Evolutionary conservation across 2,113 vertebrate species (phyloP), one percentile per base, ranked within the genome.

Genomic region (Noctilio leporinus): DNA sequence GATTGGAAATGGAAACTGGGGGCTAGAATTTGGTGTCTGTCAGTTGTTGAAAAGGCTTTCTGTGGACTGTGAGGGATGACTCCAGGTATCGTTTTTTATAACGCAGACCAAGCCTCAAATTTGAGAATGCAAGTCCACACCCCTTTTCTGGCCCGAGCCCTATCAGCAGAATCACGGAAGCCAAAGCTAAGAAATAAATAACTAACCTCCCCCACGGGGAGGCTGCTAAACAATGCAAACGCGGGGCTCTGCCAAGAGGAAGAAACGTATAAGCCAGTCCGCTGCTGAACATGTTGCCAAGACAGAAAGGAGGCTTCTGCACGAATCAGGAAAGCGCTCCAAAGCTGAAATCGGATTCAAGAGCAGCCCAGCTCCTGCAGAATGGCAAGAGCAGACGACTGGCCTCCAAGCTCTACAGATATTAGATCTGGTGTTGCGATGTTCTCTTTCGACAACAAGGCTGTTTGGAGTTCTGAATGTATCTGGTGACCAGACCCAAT

Each of bases 161-260:
- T 72, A 95, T 96, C 95, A 94, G 67, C 75, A 94, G 93, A 89
- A 85, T 91, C 88, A 70, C 53, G 64, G 47, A 40, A 77, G 0
- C 0, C 35, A 81, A 90, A 10, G 17, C 19, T 35, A 33, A 78
- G 88, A 96, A 97, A 93, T 94, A 82, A 97, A 95, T 95, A 78
- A 96, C 95, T 95, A 93, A 96, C 94, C 85, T 90, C 38, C 92
- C 64, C 87, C 51, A 12, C 20, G 81, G 62, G 57, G 91, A 91
- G 94, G 76, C 86, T 92, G 88, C 85, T 78, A 55, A 87, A 90
- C 76, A 96, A 45, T 19, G 51, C 43, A 72, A 78, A 35, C 26
- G 2, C 73, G 15, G 47, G 65, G 38, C 38, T 53, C 47, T 72
- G 94, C 92, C 96, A 97, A 97, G 93, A 96, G 95, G 94, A 96